Evolutionary conservation across 2,888 invertebrate genomes (phyloP).

Genomic region (Macroteleia sp.): DNA sequence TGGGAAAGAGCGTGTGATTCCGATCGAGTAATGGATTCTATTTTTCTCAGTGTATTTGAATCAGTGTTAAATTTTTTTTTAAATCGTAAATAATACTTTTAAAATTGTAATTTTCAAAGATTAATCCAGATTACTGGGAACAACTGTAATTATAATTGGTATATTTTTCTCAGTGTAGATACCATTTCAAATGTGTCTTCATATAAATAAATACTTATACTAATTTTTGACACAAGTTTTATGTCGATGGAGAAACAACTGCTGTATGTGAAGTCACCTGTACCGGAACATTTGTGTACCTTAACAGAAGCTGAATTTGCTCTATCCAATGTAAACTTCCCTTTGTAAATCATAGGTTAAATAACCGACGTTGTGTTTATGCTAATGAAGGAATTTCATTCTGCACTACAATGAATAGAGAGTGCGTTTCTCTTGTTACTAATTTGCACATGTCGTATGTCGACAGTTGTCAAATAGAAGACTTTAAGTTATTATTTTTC

Average conservation of each 20-base stretch:
- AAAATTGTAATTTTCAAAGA: too few species aligned
- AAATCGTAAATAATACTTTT: too few species aligned
- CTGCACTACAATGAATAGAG: slow-evolving; percentile 58
- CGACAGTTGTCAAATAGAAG: slow-evolving; percentile 49
- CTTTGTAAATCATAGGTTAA: slow-evolving; percentile 64
- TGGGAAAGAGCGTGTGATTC: too few species aligned
- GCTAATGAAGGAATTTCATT: slow-evolving; percentile 64
- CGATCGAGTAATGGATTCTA: too few species aligned
- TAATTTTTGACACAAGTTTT: slow-evolving; percentile 28
- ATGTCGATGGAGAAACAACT: slow-evolving; percentile 20
- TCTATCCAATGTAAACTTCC: slow-evolving; percentile 63
- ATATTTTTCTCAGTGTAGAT: too few species aligned
- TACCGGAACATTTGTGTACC: slow-evolving; percentile 52
- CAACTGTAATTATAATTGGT: too few species aligned
- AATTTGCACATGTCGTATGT: slow-evolving; percentile 58
- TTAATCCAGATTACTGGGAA: too few species aligned
- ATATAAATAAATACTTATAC: too few species aligned
- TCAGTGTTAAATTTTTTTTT: too few species aligned
- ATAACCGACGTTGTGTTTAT: slow-evolving; percentile 63
- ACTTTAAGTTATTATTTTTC: slow-evolving; percentile 25
- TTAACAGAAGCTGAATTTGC: slow-evolving; percentile 60
- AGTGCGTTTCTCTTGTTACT: slow-evolving; percentile 60
- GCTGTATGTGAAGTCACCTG: slow-evolving; percentile 59
- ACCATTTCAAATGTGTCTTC: too few species aligned
- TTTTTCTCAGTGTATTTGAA: too few species aligned